phyloP scores from a whole-genome alignment of 2,888 invertebrate genomes.

The Resseliella maxima region DNA sequence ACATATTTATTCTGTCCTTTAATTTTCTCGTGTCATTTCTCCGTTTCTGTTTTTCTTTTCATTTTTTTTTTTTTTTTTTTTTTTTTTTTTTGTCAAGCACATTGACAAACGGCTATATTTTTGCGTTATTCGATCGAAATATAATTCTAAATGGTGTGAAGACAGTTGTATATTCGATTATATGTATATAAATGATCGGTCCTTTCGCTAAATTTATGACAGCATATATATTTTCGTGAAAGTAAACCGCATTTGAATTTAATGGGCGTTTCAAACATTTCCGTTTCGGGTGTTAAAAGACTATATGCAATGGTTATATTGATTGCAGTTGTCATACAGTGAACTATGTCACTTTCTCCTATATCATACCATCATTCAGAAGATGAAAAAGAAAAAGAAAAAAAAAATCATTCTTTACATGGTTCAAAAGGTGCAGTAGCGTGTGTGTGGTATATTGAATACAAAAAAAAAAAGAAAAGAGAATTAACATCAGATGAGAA shows the following conservation, averaged over 20 bases:
- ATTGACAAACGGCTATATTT: slow-evolving; percentile 21
- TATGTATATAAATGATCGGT: not conserved
- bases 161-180: not conserved
- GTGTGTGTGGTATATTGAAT: slow-evolving; percentile 8
- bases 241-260: not conserved
- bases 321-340: slow-evolving; percentile 18
- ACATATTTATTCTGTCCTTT: no score
- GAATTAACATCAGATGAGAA: no score
- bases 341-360: slow-evolving; percentile 28
- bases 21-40: no score
- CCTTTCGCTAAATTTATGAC: slow-evolving; percentile 7
- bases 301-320: not conserved
- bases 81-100: no score
- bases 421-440: not conserved
- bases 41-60: no score
- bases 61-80: no score
- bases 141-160: not conserved
- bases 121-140: not conserved
- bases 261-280: slow-evolving; percentile 46
- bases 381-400: not conserved
- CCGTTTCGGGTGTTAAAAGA: not conserved
- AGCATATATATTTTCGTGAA: slow-evolving; percentile 10
- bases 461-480: not conserved
- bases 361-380: not conserved
- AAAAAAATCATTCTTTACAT: not conserved